Conservation (phyloP, 2,113 vertebrate species). For the Phrynosoma platyrhinos region DNA sequence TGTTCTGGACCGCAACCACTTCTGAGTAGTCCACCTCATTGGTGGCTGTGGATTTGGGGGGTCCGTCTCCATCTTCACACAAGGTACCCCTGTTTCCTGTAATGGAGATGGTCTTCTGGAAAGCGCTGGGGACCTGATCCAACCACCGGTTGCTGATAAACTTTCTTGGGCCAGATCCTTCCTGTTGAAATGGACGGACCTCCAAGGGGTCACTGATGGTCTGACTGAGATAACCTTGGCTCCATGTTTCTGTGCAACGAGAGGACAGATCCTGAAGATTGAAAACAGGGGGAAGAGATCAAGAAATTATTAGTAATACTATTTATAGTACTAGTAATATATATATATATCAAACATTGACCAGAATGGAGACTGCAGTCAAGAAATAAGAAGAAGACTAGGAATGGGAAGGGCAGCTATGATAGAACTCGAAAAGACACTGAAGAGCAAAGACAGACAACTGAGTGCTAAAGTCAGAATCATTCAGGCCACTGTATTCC, state of each 20-base stretch:
- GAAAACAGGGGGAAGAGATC: too few species aligned
- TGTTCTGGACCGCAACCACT: not conserved
- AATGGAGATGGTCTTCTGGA: not conserved
- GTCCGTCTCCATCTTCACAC: accelerated
- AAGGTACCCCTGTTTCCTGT: accelerated
- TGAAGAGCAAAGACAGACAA: too few species aligned
- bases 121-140: accelerated
- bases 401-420: too few species aligned
- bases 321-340: too few species aligned
- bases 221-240: not conserved
- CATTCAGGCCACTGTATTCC: too few species aligned
- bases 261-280: not conserved
- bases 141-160: not conserved
- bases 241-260: not conserved
- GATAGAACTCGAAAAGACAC: too few species aligned
- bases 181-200: not conserved
- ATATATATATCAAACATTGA: too few species aligned
- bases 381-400: too few species aligned
- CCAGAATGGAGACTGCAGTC: too few species aligned
- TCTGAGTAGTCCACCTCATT: slow-evolving; percentile 7
- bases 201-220: not conserved
- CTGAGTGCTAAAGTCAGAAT: too few species aligned
- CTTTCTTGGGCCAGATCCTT: accelerated
- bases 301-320: not conserved
- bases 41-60: not conserved